phyloP scores from a whole-genome alignment of 1,140 invertebrate genomes.

The Rhagoletis zephyria region DNA sequence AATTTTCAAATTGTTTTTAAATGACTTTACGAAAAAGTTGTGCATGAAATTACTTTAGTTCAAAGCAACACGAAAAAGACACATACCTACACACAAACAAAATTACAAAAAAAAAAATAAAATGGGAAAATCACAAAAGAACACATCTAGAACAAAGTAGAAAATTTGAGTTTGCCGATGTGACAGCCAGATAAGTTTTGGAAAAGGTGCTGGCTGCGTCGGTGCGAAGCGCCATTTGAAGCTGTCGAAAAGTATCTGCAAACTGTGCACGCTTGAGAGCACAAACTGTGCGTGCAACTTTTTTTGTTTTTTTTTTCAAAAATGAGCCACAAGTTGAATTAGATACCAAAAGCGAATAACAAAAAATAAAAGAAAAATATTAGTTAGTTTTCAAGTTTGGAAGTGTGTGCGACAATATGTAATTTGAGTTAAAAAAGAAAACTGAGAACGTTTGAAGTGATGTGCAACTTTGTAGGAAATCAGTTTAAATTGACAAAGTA shows the following conservation, averaged over 20 bases:
- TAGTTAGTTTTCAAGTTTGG: neutral
- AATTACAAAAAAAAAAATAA: neutral
- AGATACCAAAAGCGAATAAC: neutral
- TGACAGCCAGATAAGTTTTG: neutral
- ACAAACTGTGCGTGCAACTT: slow-evolving; percentile 32
- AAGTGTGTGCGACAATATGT: neutral
- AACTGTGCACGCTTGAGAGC: slow-evolving; percentile 45
- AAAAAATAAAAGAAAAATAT: neutral
- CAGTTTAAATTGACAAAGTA: slow-evolving; percentile 2
- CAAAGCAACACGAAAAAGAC: neutral
- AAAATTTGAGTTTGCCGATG: slow-evolving; percentile 7
- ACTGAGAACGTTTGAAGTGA: neutral
- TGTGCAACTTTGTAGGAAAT: neutral
- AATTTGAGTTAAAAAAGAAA: neutral
- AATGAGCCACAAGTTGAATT: slow-evolving; percentile 17
- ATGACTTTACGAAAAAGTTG: slow-evolving; percentile 56
- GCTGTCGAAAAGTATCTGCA: slow-evolving; percentile 42
- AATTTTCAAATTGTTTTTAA: slow-evolving; percentile 58
- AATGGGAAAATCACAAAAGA: neutral
- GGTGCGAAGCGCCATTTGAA: neutral
- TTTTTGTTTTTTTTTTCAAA: neutral
- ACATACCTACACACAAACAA: neutral
- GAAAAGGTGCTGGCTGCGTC: neutral
- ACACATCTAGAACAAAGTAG: neutral
- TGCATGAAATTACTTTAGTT: slow-evolving; percentile 52